These are phyloP conservation scores for Mesorhabditis spiculigera DNA, from an alignment of 2,888 invertebrate species.

Conservation along the genomic window DNA sequence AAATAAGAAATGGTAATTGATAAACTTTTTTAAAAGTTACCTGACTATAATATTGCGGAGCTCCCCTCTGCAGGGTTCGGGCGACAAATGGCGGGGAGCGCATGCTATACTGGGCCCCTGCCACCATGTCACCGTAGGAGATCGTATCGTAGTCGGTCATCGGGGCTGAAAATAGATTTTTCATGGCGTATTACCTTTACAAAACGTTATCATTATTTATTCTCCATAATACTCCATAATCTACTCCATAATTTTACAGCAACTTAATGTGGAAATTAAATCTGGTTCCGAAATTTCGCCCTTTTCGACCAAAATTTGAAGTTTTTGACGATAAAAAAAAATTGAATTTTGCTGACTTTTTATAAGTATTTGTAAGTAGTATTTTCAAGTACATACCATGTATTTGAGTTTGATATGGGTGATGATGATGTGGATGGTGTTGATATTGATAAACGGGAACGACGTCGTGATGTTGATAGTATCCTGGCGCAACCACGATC, in stretches of 20 bases:
- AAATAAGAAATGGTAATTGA: too few species aligned
- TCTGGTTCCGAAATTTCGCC: too few species aligned
- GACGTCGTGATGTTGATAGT: neutral
- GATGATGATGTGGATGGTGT: neutral
- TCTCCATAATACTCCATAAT: too few species aligned
- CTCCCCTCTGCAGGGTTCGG: neutral
- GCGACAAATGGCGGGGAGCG: neutral
- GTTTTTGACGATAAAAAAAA: too few species aligned
- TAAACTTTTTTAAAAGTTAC: too few species aligned
- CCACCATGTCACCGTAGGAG: slow-evolving; percentile 43
- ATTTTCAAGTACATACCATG: neutral
- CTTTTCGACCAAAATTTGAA: too few species aligned
- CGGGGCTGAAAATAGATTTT: slow-evolving; percentile 9
- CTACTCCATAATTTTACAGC: too few species aligned
- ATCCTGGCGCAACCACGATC: neutral
- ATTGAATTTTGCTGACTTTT: too few species aligned
- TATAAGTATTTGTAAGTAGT: too few species aligned
- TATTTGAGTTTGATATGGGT: slow-evolving; percentile 1
- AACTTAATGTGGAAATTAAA: too few species aligned
- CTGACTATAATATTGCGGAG: neutral
- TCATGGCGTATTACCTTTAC: too few species aligned
- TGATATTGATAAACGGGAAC: neutral
- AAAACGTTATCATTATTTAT: too few species aligned
- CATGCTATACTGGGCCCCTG: slow-evolving; percentile 20
- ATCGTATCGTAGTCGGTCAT: slow-evolving; percentile 47